These are phyloP conservation scores for Drosophila ercepeae DNA, from an alignment of 1,140 invertebrate genomes.

Conservation along the genomic window DNA sequence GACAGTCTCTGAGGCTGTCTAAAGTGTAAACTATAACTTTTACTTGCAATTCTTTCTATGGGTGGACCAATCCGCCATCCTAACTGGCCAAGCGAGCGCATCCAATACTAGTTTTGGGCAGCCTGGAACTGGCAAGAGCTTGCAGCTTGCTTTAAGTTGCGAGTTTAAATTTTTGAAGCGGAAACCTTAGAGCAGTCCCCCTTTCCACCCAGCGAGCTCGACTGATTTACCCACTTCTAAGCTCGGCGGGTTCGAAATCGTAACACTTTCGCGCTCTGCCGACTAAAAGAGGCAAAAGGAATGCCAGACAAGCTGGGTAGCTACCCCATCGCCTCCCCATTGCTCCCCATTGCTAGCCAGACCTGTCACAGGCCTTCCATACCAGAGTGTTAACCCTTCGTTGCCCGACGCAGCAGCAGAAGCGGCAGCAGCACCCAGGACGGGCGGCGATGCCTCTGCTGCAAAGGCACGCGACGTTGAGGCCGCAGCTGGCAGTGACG, in stretches of 20 bases:
- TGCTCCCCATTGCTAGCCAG: slow-evolving; percentile 25
- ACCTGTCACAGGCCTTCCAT: slow-evolving; percentile 47
- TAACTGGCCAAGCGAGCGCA: too few species aligned
- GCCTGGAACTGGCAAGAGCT: background rate
- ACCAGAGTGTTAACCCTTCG: slow-evolving; percentile 38
- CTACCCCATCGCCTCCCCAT: too few species aligned
- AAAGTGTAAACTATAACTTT: too few species aligned
- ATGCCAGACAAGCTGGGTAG: slow-evolving; percentile 37
- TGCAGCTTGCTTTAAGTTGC: background rate
- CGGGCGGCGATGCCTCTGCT: slow-evolving; percentile 46
- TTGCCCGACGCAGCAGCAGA: slow-evolving; percentile 29
- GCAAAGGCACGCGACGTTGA: slow-evolving; percentile 72
- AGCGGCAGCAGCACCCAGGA: slow-evolving; percentile 26
- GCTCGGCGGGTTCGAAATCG: slow-evolving; percentile 70
- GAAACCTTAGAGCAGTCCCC: background rate
- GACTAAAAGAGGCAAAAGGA: slow-evolving; percentile 50
- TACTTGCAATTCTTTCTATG: too few species aligned
- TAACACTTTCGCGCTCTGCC: slow-evolving; percentile 72
- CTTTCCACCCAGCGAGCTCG: slow-evolving; percentile 3
- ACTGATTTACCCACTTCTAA: slow-evolving; percentile 78
- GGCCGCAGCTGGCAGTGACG: slow-evolving; percentile 61
- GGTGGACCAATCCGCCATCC: too few species aligned
- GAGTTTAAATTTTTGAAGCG: background rate
- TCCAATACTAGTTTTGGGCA: background rate
- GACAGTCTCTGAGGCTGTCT: too few species aligned